Base-by-base conservation (phyloP, 2,113 vertebrate species). In the Porphyrio hochstetteri region DNA sequence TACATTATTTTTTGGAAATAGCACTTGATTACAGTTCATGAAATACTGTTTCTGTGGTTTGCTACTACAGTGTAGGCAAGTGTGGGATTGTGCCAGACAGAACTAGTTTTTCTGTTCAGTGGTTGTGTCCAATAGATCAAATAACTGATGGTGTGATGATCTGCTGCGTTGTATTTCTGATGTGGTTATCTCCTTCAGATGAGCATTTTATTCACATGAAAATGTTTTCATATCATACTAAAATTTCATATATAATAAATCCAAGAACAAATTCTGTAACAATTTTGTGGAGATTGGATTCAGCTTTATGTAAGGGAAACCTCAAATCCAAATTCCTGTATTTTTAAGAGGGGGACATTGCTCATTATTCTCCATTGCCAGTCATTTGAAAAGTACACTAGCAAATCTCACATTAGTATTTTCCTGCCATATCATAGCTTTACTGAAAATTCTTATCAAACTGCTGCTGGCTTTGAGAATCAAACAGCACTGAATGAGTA, bases 61-160 rank as follows among this genome's bases (percentile, higher is more conserved):
- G 20, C 72, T 61, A 33, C 15, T 38, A 5, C 40, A 57, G 12
- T 35, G 15, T 28, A 28, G 44, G 29, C 59, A 74, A 70, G n/a
- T 20, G 18, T 46, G 56, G 61, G 65, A 27, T 56, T 91, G 88
- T 84, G 10, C 52, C 65, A 88, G 65, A 91, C 65, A 88, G 65
- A 91, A 48, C 74, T 88, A 23, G 75, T 87, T 95, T 95, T 95
- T 74, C 61, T 77, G 19, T 95, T 92, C 78, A 48, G 35, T 88
- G 67, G 52, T 71, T 95, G 48, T 92, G 86, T 90, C 96, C 84
- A 76, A 29, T 27, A 75, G 86, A 85, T 50, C 65, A 61, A 95
- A 84, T 60, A 82, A 78, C 81, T 92, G 69, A 48, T 61, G 93
- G 57, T 38, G 92, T 95, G 88, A 65, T 94, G 94, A 74, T 69